Percentiles rank a stretch among this genome's conserved stretches.
Conservation (phyloP, 2,113 vertebrate genomes). For the Alligator mississippiensis region DNA sequence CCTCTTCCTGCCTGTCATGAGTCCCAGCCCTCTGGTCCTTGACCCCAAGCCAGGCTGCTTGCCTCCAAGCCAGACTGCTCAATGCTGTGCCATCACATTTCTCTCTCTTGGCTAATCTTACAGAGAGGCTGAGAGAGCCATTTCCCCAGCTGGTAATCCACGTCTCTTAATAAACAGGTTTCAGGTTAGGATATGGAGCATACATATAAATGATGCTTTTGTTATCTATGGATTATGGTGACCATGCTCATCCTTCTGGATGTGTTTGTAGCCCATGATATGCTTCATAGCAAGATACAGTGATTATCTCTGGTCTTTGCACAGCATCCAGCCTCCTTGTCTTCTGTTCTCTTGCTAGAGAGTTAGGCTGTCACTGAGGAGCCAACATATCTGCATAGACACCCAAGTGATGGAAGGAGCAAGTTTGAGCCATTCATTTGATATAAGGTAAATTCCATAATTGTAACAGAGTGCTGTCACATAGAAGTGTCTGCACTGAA, state of each 20-base stretch:
- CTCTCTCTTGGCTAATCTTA: not conserved
- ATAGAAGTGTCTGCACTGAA: fast-evolving
- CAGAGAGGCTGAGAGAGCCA: fast-evolving
- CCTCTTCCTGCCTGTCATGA: no score
- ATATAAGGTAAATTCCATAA: fast-evolving
- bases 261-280: not conserved
- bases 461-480: not conserved
- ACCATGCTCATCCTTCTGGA: fast-evolving
- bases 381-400: not conserved
- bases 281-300: fast-evolving
- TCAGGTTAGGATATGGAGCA: not conserved
- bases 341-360: not conserved
- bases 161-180: not conserved
- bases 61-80: no score
- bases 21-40: no score
- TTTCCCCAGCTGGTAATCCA: not conserved
- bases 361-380: not conserved
- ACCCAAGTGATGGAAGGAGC: not conserved
- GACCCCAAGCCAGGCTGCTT: no score
- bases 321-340: not conserved
- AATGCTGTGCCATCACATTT: not conserved
- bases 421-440: not conserved
- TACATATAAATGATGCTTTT: fast-evolving
- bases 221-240: fast-evolving
- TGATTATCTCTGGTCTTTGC: not conserved